Evolutionary conservation across 37 sponge, comb jelly and placozoan genomes (phyloP).

Genomic region (Petrosia ficiformis): DNA sequence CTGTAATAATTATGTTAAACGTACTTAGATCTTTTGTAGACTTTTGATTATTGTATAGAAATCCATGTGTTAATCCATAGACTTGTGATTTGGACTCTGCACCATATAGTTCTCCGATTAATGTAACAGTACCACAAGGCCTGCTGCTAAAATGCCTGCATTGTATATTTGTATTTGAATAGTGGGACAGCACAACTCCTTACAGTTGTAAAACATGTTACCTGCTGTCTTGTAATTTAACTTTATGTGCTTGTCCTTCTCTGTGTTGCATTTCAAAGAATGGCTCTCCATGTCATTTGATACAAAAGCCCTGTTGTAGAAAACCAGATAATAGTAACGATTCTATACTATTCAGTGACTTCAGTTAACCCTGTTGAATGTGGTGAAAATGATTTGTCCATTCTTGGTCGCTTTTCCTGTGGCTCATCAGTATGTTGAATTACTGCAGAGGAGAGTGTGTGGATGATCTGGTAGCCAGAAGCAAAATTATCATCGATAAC

Average conservation of each 20-base stretch:
- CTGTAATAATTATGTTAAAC: neutral
- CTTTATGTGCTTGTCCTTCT: constrained; percentile 15
- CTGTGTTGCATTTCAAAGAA: constrained; percentile 31
- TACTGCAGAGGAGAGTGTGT: no score
- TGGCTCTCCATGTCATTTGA: neutral
- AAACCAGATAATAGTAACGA: no score
- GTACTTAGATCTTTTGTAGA: no score
- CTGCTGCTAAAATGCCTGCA: constrained; percentile 16
- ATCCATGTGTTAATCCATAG: constrained; percentile 13
- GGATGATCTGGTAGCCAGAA: constrained; percentile 15
- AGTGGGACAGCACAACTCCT: no score
- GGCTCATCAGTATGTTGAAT: no score
- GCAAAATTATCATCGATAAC: neutral
- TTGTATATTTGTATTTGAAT: no score
- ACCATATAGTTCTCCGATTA: constrained; percentile 26
- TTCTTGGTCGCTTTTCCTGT: neutral
- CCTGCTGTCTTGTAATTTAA: no score
- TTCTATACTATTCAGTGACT: no score
- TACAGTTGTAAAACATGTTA: no score
- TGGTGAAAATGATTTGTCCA: no score
- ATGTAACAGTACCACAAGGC: constrained; percentile 42
- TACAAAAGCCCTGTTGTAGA: neutral
- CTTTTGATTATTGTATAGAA: constrained; percentile 7
- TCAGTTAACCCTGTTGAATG: no score
- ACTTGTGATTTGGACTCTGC: constrained; percentile 28